Evolutionary conservation across 2,113 vertebrate species (phyloP), one percentile per base, ranked within the genome.

Genomic region (Chionomys nivalis): DNA sequence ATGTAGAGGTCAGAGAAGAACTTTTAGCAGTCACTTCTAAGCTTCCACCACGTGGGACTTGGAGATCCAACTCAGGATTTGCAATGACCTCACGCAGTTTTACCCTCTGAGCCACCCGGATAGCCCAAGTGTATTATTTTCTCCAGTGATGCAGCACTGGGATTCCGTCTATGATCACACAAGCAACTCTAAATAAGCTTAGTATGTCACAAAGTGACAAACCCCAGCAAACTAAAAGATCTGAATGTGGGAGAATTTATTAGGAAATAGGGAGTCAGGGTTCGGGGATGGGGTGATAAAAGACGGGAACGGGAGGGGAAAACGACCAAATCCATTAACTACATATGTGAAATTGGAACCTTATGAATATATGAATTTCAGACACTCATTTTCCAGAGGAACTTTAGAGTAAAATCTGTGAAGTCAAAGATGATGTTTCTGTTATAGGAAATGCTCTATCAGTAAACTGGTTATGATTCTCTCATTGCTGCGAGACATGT

Each of bases 391-490:
- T 63, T 14, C 26, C n/a, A 79, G 72, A 95, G 58, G 44, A 6
- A 87, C 61, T 96, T 93, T 52, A 92, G 66, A 87, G 75, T 93
- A 55, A 31, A 28, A 6, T 89, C 44, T 28, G 21, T 72, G n/a
- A 47, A 89, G 68, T 92, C 47, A 52, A 83, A 89, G 36, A 31
- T 5, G 65, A 16, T 17, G 10, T 8, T 89, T 86, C 55, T 70
- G 24, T 88, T 70, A 83, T 6, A 66, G 63, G 42, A 78, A 77
- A 87, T 66, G 9, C 82, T 88, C 4, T 76, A n/a, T 39, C 81
- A 78, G 65, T 23, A 86, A 75, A 31, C 13, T 1, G 12, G 49
- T 36, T 28, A 47, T 21, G 33, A 44, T 70, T 42, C n/a, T 89
- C 76, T 78, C 65, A 33, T 52, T 44, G 52, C 49, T 55, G 63